These are phyloP conservation scores for Gisinianus flammeolus DNA, from an alignment of 2,888 invertebrate genomes.

Conservation along the genomic window DNA sequence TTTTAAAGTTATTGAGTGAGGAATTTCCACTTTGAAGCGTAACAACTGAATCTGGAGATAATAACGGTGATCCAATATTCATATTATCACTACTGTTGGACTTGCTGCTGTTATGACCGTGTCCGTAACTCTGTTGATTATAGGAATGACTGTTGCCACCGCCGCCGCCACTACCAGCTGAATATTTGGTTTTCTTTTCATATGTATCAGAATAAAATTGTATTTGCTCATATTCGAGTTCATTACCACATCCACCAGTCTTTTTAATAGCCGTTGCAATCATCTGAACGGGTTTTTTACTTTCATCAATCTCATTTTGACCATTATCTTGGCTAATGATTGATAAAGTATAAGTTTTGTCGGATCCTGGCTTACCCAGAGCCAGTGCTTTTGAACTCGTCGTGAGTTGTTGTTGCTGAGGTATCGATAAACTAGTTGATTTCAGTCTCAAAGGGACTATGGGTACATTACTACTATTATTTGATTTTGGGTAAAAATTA, in stretches of 20 bases:
- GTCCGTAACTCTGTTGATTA: not conserved
- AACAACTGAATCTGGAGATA: not conserved
- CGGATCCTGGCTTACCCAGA: not conserved
- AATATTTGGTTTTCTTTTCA: slow-evolving; percentile 21
- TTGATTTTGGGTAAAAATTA: not conserved
- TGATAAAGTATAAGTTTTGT: slow-evolving; percentile 48
- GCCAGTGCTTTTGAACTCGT: not conserved
- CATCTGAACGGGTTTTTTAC: slow-evolving; percentile 51
- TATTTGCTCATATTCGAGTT: slow-evolving; percentile 45
- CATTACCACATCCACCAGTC: slow-evolving; percentile 32
- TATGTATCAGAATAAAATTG: slow-evolving; percentile 49
- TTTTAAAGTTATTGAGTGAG: slow-evolving; percentile 36
- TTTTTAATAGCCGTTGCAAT: slow-evolving; percentile 47
- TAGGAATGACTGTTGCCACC: not conserved
- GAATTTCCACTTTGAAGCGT: slow-evolving; percentile 11
- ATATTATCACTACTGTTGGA: not conserved
- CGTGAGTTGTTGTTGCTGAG: not conserved
- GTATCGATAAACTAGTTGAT: not conserved
- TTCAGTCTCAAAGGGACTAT: not conserved
- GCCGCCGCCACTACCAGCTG: not conserved
- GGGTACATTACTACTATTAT: not conserved
- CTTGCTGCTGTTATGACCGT: not conserved
- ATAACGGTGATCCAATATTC: not conserved
- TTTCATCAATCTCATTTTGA: slow-evolving; percentile 53
- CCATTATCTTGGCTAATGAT: slow-evolving; percentile 54